Percentiles rank a stretch among this genome's conserved stretches.
These are phyloP conservation scores for Glyphotaelius pellucidus DNA, from an alignment of 2,888 invertebrate genomes.

Conservation along the genomic window DNA sequence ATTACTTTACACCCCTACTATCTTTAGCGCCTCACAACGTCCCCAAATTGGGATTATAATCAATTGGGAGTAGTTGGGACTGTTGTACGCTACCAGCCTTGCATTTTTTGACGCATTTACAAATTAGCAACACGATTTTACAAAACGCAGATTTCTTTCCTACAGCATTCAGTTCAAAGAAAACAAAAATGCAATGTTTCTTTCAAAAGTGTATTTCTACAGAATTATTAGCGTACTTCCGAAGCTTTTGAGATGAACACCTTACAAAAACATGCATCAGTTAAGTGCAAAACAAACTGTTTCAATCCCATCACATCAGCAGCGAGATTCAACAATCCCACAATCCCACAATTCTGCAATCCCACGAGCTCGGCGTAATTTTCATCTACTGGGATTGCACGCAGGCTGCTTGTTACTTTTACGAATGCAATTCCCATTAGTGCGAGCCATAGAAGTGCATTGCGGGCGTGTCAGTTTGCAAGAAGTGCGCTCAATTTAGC, in stretches of 20 bases:
- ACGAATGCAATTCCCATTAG: not conserved
- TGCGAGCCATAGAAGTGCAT: not conserved
- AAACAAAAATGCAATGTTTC: too few relatives aligned
- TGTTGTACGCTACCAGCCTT: too few relatives aligned
- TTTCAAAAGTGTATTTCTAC: too few relatives aligned
- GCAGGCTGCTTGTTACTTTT: not conserved
- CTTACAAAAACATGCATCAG: not conserved
- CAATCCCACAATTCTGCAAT: not conserved
- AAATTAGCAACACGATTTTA: too few relatives aligned
- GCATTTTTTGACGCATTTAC: too few relatives aligned
- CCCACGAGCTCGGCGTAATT: not conserved
- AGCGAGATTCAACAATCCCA: not conserved
- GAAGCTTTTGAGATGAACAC: not conserved
- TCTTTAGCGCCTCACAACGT: too few relatives aligned
- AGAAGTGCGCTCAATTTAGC: too few relatives aligned
- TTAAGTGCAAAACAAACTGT: not conserved
- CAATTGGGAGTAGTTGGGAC: too few relatives aligned
- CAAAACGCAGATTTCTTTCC: not conserved
- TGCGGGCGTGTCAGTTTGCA: too few relatives aligned
- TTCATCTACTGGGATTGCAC: not conserved
- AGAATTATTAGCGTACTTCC: too few relatives aligned
- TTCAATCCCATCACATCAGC: not conserved
- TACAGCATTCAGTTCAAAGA: not conserved
- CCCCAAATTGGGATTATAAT: too few relatives aligned
- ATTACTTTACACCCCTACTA: too few relatives aligned